Percentiles rank a stretch among this genome's conserved stretches.
Conservation (phyloP, 2,113 vertebrate genomes). For the Anthoscopus minutus region DNA sequence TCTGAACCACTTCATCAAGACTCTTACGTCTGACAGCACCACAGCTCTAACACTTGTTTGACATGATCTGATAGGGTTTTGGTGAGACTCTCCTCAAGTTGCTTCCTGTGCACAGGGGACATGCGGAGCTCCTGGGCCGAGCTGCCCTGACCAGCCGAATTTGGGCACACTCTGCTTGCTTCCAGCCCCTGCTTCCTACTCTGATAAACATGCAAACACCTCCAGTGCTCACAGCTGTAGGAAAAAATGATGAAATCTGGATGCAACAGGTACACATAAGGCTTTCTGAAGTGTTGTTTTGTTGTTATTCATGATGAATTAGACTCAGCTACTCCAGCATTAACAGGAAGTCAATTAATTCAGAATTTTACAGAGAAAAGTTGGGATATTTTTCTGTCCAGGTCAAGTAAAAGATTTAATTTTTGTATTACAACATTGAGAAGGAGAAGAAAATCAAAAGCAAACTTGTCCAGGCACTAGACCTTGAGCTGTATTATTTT, state of each 20-base stretch:
- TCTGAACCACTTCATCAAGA: neutral
- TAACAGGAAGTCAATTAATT: neutral
- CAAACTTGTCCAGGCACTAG: neutral
- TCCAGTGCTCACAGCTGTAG: neutral
- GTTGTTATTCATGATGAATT: neutral
- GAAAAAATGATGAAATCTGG: neutral
- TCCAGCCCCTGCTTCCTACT: neutral
- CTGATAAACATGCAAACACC: neutral
- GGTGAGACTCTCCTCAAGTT: neutral
- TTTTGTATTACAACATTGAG: neutral
- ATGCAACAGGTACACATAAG: neutral
- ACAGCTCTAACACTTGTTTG: neutral
- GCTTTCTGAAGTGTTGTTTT: neutral
- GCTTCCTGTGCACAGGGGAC: neutral
- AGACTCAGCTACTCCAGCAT: neutral
- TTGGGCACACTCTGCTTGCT: neutral
- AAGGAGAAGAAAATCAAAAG: neutral
- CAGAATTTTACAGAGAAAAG: neutral
- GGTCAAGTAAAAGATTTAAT: neutral
- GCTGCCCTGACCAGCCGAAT: neutral
- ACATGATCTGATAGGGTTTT: neutral
- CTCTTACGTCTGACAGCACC: neutral
- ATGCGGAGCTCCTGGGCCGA: accelerated
- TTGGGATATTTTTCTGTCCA: neutral
- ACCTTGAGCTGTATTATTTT: neutral